Evolutionary conservation across 2,797 vertebrate species (phyloP), one percentile per base, ranked within the genome.

Genomic region (Chelmon rostratus): DNA sequence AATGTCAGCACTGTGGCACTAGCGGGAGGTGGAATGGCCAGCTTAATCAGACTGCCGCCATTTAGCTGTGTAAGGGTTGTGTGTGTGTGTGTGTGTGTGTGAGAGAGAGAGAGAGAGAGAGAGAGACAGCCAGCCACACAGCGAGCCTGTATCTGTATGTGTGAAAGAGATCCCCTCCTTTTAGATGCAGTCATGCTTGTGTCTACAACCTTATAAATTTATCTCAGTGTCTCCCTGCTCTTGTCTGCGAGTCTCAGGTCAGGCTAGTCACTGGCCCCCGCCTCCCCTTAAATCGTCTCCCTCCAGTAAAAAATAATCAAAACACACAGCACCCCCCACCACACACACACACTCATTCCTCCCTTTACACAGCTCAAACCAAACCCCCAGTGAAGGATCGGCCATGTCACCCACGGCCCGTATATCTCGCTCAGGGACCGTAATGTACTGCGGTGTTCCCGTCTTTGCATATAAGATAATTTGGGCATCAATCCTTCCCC

Each of bases 401-500:
- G 93, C 95, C 94, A 86, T 97, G 97, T 97, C 97, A 97, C 96
- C 93, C 93, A 90, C 92, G 95, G 96, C 96, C 92, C 96, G 97
- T 97, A 97, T 96, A 97, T 98, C 97, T 97, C 94, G 96, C 96
- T 95, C 95, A 93, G 93, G 90, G 93, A 89, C 88, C 89, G 95
- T 98, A 98, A 97, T 97, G 97, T 97, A 98, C 96, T 97, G 96
- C 96, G 92, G 95, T 96, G 96, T 96, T 97, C 96, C 97, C 96
- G 96, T 98, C 97, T 98, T 97, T 98, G 97, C 97, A 98, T 98
- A 98, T 98, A 98, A 97, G 97, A 99, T 99, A 97, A 99, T 99
- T 98, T 97, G 97, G 96, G 97, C 97, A 99, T 98, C 97, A 97
- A 98, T 98, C 97, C 95, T 97, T 94, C 92, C 92, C 88, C 95